Evolutionary conservation across 2,888 invertebrate species (phyloP), one percentile per base, ranked within the genome.

Genomic region (Callyntrura guangdongensis): DNA sequence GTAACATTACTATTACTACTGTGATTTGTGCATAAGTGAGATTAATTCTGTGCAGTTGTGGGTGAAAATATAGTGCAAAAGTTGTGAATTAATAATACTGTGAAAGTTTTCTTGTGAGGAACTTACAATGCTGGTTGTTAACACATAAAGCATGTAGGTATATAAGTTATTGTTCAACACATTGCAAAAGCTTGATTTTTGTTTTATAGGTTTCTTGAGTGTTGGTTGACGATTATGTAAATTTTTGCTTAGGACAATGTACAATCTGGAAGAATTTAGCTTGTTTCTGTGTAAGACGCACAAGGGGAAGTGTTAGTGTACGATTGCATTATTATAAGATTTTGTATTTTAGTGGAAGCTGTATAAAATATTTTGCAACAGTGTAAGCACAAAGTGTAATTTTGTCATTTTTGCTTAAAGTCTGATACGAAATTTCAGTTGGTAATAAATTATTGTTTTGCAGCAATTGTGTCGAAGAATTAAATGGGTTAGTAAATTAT

Each of bases 371-470:
- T 25, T 49, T 22, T 77, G 53, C 82, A 47, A 61, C 61, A 45
- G 59, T 82, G 82, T 82, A 82, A 82, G 82, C 61, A 53, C 17
- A 72, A 53, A 45, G 9, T 77, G 64, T 64, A 83, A 22, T 17
- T 20, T 45, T 72, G 69, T 72, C 36, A 9, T 3, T 12, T 67
- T 11, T 17, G 14, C 6, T n/a, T 17, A 17, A 59, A 59, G 6
- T 36, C 36, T 14, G 64, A 27, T 27, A 67, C 25, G 27, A 67
- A 25, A 67, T 27, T 67, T 27, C 14, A 25, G 27, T 36, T 36
- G 36, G 36, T 36, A 36, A 36, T 36, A 36, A 36, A 36, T 36
- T 67, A 67, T 25, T 25, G n/a, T 61, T 61, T 9, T 22, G 6
- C 61, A 14, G 64, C 61, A 22, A 17, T 14, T 67, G 64, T 67